Base-by-base conservation (phyloP, 2,113 vertebrate genomes). In the Nothoprocta perdicaria region DNA sequence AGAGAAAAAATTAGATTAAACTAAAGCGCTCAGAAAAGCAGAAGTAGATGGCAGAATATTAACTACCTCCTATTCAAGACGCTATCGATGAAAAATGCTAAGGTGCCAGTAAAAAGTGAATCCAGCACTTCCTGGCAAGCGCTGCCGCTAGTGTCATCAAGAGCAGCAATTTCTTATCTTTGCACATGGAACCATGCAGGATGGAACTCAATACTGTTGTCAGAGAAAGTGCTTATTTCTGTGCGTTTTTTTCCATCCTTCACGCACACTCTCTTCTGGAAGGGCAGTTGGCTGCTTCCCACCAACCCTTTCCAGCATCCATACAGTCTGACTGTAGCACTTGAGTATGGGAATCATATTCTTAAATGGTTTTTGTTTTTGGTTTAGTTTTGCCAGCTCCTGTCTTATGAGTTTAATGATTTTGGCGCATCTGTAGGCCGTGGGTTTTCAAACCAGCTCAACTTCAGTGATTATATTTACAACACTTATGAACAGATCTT, bases 81-180 rank as follows among this genome's bases (percentile, higher is more conserved):
- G 57, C 81, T 89, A 94, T 93, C 83, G 84, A 94, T 94, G 68
- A 95, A 79, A 94, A 94, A 50, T 6, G 12, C 80, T 85, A 94
- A 94, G 73, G 68, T 96, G 86, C 79, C 92, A 89, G 88, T 84
- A 96, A 96, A 88, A 93, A 83, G 52, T 83, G 84, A 84, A 63
- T 94, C 62, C 29, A 73, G 62, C 19, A 35, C 16, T 93, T 95
- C 89, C 92, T 90, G 88, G 86, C 57, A 95, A 85, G 23, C 77
- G 31, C 72, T 83, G 55, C 86, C 90, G 87, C 82, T 21, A 80
- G 12, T 19, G 74, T 55, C 75, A 80, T 45, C 19, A 71, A 80
- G 92, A 84, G 58, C 35, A 66, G 40, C 26, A 12, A 33, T 75
- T 91, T 80, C 41, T 79, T 62, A 23, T 60, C 24, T 89, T 83